Evolutionary conservation across 2,888 invertebrate genomes (phyloP), one percentile per base, ranked within the genome.

Genomic region (Epinotia brunnichana): DNA sequence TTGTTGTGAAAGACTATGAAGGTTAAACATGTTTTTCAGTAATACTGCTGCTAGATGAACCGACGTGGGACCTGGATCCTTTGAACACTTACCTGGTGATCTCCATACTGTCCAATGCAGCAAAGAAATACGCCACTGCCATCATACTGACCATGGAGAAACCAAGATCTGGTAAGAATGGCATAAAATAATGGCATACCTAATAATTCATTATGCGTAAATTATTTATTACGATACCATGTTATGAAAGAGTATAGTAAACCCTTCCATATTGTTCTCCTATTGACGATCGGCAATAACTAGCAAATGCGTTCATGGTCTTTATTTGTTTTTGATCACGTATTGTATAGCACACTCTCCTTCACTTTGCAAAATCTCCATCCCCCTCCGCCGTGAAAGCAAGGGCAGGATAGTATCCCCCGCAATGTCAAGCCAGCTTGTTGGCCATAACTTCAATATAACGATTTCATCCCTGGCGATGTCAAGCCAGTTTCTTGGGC

Each of bases 61-160:
- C 99, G 0, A 98, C 99, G 0, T 97, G 97, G 95, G 98, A 98
- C 77, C 94, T 99, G 77, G 99, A 99, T 88, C 98, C 99, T 0
- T 92, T 99, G 68, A 98, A 98, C 82, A 98, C 99, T 0, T 99
- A 99, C 86, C 94, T 99, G 75, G 96, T 99, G 9, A 96, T 99
- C 66, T 98, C 99, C 0, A 99, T 99, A 84, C 94, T 99, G 2
- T 98, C 98, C 29, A 98, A 98, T 80, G 95, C 96, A 9, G 96
- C 97, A 3, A 98, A 98, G 82, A 97, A 98, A 86, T 96, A 98
- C 76, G 97, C 97, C 9, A 96, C 98, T 1, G 97, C 98, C 48
- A 97, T 98, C 48, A 94, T 99, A 69, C 90, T 99, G 4, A 98
- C 98, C 0, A 96, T 98, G 96, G 98, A 98, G 85, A 98, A 98